These are phyloP conservation scores for Parazoanthus atlanticus DNA, from an alignment of 92 coral and sea anemone genomes.

Conservation along the genomic window DNA sequence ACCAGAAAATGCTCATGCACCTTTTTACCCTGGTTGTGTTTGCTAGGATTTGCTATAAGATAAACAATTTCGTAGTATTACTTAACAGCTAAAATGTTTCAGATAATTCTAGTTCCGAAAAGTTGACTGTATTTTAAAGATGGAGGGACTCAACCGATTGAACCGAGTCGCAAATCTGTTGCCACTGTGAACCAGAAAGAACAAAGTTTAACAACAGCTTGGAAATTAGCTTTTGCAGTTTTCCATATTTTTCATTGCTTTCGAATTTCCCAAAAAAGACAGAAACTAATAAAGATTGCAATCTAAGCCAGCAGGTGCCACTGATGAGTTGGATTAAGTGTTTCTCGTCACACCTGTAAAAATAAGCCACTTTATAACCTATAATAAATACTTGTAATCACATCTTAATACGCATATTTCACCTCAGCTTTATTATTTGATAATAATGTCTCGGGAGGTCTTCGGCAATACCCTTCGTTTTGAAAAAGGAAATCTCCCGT, in stretches of 20 bases:
- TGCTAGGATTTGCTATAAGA: too few relatives aligned
- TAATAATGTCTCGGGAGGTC: not conserved
- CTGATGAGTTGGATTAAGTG: too few relatives aligned
- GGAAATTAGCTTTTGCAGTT: not conserved
- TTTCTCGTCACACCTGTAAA: not conserved
- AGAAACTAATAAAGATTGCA: not conserved
- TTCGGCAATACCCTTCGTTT: not conserved
- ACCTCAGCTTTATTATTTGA: not conserved
- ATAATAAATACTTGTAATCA: not conserved
- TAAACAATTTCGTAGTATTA: too few relatives aligned
- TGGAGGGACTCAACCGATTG: too few relatives aligned
- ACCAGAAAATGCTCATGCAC: too few relatives aligned
- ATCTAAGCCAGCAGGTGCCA: not conserved
- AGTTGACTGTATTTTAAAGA: too few relatives aligned
- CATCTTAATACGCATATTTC: not conserved
- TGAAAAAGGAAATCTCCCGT: slow-evolving; percentile 6
- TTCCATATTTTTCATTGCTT: not conserved
- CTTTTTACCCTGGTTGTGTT: too few relatives aligned
- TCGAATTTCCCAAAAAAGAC: not conserved
- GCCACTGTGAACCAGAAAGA: too few relatives aligned
- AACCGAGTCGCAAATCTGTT: too few relatives aligned
- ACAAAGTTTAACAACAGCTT: not conserved
- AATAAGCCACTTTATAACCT: not conserved
- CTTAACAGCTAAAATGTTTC: too few relatives aligned
- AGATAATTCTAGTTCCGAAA: too few relatives aligned